A percentile compares a stretch with the other conserved stretches of the same genome.
These are phyloP conservation scores for Rhinolophus sinicus DNA, from an alignment of 2,113 vertebrate species.

Conservation along the genomic window DNA sequence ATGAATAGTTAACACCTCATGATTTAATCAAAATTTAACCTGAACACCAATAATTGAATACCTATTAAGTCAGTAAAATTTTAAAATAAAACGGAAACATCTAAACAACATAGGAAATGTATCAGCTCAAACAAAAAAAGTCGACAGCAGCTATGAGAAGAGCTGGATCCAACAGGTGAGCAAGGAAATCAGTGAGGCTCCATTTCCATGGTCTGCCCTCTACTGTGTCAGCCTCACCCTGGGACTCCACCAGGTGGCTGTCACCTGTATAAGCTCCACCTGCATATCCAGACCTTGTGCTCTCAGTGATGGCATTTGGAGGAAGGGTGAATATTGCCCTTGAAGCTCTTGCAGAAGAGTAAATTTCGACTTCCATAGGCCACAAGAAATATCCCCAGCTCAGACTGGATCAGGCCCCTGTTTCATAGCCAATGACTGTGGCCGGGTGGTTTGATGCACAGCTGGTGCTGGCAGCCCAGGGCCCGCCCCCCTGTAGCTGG, in stretches of 20 bases:
- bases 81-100: background rate
- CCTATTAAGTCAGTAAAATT: background rate
- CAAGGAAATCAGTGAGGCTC: background rate
- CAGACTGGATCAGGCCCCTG: fast-evolving
- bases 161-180: background rate
- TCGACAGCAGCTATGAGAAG: background rate
- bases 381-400: background rate
- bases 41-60: background rate
- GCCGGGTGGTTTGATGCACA: fast-evolving
- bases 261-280: no score
- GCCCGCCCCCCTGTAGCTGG: background rate
- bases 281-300: no score
- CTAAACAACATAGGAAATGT: background rate
- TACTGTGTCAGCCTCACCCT: background rate
- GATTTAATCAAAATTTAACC: background rate
- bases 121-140: background rate
- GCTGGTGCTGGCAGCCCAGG: fast-evolving
- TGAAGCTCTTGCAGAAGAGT: background rate
- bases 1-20: background rate
- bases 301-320: background rate
- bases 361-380: background rate
- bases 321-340: background rate
- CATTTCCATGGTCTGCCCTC: background rate
- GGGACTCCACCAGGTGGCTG: fast-evolving
- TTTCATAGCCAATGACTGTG: fast-evolving